Evolutionary conservation across 2,797 vertebrate species (phyloP), one percentile per base, ranked within the genome.

Genomic region (Neosalanx taihuensis): DNA sequence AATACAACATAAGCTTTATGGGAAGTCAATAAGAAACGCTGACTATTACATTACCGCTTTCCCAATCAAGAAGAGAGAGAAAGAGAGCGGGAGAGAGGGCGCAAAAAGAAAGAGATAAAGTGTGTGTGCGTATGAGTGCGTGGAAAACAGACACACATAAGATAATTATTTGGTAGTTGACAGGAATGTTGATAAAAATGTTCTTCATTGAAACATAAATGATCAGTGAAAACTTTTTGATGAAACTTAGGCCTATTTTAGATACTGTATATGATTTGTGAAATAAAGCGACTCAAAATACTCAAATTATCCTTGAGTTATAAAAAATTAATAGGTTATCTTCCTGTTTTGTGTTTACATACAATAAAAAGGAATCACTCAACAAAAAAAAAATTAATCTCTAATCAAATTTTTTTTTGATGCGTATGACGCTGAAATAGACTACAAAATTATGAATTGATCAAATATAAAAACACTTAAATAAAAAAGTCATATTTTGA

Each of bases 1-100:
- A 73, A 75, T 61, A 69, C 23, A 69, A 58, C 61, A 67, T 33
- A 31, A 68, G 60, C 51, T 71, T 79, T 57, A 69, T 70, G 71
- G 79, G 76, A 75, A 71, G 67, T n/a, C 76, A 76, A 77, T 79
- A 83, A 72, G 17, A 84, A 72, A 73, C 30, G 30, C 60, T 64
- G 76, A 69, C 77, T 84, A 81, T 74, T 64, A 49, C 67, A 51
- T 33, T 70, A 46, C 69, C 80, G 75, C 69, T 76, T 74, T 76
- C 15, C 3, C 59, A 49, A 58, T 72, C 30, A 41, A 68, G 51
- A 18, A 4, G 49, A 31, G 13, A 67, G 3, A 70, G 69, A 73
- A 3, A 29, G 9, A 60, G 20, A 13, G 58, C 1, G 20, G 3
- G 23, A 60, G 23, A 26, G 20, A 60, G 58, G 29, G 2, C 29